Percentiles rank a stretch among this genome's conserved stretches.
Conservation (phyloP, 2,888 invertebrate species). For the Apotomis betuletana region DNA sequence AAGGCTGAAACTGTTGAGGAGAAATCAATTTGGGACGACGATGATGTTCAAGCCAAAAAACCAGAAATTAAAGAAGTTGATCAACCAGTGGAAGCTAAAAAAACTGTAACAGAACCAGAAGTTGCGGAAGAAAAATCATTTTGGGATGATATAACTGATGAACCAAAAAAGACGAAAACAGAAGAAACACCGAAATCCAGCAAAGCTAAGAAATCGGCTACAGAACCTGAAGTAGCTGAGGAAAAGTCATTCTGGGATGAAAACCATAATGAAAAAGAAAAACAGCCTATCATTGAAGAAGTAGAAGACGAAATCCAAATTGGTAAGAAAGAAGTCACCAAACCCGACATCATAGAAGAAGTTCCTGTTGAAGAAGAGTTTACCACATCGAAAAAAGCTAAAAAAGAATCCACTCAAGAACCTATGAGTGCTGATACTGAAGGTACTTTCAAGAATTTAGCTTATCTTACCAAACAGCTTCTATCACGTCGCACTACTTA, state of each 20-base stretch:
- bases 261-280: conserved; percentile 66
- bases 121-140: conserved; percentile 57
- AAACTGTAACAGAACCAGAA: conserved; percentile 56
- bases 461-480: conserved; percentile 76
- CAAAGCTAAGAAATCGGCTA: conserved; percentile 61
- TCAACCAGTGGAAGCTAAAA: conserved; percentile 50
- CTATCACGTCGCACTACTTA: conserved; percentile 58
- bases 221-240: conserved; percentile 63
- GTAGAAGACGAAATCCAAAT: conserved; percentile 59
- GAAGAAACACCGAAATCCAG: conserved; percentile 58
- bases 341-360: conserved; percentile 71
- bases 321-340: conserved; percentile 63
- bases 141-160: conserved; percentile 56
- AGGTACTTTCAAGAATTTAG: conserved; percentile 76
- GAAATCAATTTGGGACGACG: conserved; percentile 63
- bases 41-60: conserved; percentile 56
- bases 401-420: conserved; percentile 74
- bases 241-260: conserved; percentile 75
- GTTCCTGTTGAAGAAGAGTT: conserved; percentile 66
- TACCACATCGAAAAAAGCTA: conserved; percentile 69
- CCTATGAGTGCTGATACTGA: conserved; percentile 79
- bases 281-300: conserved; percentile 63
- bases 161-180: conserved; percentile 51
- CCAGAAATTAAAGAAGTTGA: conserved; percentile 53
- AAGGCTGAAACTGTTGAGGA: conserved; percentile 55